Conservation (phyloP, 2,888 invertebrate genomes). For the Teleiodes luculella region DNA sequence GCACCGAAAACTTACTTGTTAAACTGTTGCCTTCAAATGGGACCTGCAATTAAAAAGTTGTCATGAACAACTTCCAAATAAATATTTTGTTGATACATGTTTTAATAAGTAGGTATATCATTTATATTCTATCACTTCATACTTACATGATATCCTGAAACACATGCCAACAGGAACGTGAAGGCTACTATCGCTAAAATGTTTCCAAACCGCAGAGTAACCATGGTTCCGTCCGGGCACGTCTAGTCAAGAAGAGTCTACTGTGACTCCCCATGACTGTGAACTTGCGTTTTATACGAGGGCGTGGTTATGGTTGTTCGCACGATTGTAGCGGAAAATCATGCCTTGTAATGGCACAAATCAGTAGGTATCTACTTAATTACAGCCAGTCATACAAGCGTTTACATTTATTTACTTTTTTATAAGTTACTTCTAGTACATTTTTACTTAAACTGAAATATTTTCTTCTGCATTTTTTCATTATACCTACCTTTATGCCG, state of each 20-base stretch:
- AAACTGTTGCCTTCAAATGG: conserved; percentile 29
- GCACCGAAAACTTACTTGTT: conserved; percentile 31
- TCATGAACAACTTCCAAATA: not conserved
- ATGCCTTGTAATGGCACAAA: conserved; percentile 48
- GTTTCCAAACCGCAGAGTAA: conserved; percentile 28
- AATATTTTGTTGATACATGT: too few relatives aligned
- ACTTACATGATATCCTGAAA: conserved; percentile 53
- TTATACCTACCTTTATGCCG: too few relatives aligned
- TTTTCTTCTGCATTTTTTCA: too few relatives aligned
- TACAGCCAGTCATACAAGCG: conserved; percentile 42
- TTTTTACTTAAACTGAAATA: too few relatives aligned
- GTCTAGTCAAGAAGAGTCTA: conserved; percentile 26
- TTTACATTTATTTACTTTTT: conserved; percentile 24
- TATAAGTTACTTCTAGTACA: not conserved
- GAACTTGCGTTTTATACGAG: conserved; percentile 72
- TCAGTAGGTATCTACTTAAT: too few relatives aligned
- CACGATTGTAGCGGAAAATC: conserved; percentile 55
- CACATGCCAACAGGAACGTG: conserved; percentile 33
- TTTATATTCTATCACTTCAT: not conserved
- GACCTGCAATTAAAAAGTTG: conserved; percentile 36
- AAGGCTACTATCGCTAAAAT: conserved; percentile 36
- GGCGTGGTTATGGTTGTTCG: conserved; percentile 55
- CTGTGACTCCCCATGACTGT: conserved; percentile 63
- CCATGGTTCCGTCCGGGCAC: conserved; percentile 50
- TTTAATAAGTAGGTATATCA: too few relatives aligned